Conservation (phyloP, 2,888 invertebrate genomes). For the Napeogenes sylphis region DNA sequence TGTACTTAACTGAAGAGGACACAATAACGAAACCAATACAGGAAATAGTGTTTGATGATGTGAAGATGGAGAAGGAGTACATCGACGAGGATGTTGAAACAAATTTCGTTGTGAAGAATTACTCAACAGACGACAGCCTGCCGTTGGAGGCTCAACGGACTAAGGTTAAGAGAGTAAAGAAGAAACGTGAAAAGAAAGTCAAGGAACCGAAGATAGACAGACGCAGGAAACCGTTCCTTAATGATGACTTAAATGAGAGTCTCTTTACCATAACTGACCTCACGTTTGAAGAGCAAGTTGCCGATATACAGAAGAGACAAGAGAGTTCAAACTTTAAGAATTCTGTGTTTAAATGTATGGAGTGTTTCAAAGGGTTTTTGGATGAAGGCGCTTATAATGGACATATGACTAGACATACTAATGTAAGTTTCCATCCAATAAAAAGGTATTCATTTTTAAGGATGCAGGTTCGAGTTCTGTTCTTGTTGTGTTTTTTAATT, state of each 20-base stretch:
- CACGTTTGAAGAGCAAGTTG: conserved; percentile 57
- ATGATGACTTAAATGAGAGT: conserved; percentile 60
- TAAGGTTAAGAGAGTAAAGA: conserved; percentile 32
- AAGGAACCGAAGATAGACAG: conserved; percentile 56
- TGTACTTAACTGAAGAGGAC: conserved; percentile 29
- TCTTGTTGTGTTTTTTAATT: too few relatives aligned
- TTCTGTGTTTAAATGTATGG: conserved; percentile 56
- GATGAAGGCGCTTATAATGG: conserved; percentile 61
- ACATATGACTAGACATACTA: conserved; percentile 58
- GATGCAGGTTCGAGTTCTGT: too few relatives aligned
- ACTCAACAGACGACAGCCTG: conserved; percentile 52
- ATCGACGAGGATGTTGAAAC: conserved; percentile 21
- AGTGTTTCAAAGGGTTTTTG: conserved; percentile 63
- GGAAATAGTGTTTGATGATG: conserved; percentile 24
- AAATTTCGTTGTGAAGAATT: conserved; percentile 36
- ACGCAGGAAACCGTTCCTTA: conserved; percentile 59
- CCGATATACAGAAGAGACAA: conserved; percentile 59
- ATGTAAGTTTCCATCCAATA: conserved; percentile 43
- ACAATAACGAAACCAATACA: conserved; percentile 12
- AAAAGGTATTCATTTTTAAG: neutral
- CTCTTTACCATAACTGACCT: conserved; percentile 59
- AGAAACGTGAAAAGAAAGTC: conserved; percentile 36
- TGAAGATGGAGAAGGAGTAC: conserved; percentile 22
- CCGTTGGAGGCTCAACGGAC: conserved; percentile 43
- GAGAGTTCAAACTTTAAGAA: conserved; percentile 63